Conservation (phyloP, 2,888 invertebrate species). For the Glyphotaelius pellucidus region DNA sequence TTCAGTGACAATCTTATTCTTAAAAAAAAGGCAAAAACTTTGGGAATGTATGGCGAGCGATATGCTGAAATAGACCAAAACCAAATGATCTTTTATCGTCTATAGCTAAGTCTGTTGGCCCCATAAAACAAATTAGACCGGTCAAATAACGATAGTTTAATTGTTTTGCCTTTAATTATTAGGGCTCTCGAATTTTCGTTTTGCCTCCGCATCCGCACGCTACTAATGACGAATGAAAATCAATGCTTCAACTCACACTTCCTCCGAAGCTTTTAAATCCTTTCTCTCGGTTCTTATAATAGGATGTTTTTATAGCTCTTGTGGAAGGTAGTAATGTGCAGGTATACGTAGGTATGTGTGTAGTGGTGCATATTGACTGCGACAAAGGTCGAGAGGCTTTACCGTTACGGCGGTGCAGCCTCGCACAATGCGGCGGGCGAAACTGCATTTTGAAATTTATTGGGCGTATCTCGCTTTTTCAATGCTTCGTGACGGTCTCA, state of each 20-base stretch:
- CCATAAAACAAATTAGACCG: too few relatives aligned
- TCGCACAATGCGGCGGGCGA: slow-evolving; percentile 14
- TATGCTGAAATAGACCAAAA: too few relatives aligned
- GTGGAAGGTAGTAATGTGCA: not conserved
- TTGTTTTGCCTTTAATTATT: too few relatives aligned
- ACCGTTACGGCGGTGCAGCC: slow-evolving; percentile 8
- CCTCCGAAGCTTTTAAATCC: not conserved
- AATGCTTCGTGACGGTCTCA: not conserved
- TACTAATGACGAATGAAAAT: too few relatives aligned
- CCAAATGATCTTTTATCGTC: too few relatives aligned
- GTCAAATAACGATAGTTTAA: too few relatives aligned
- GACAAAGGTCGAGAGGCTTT: slow-evolving; percentile 29
- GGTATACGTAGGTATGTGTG: not conserved
- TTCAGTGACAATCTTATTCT: too few relatives aligned
- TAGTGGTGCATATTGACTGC: not conserved
- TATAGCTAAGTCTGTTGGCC: too few relatives aligned
- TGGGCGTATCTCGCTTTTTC: not conserved
- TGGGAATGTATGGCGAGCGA: too few relatives aligned
- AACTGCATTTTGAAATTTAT: slow-evolving; percentile 5
- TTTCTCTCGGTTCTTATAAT: not conserved
- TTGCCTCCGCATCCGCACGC: too few relatives aligned
- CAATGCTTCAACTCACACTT: not conserved
- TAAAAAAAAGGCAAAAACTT: too few relatives aligned
- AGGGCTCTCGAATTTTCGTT: too few relatives aligned
- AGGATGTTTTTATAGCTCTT: not conserved